Evolutionary conservation across 2,888 invertebrate genomes (phyloP), one percentile per base, ranked within the genome.

Genomic region (Seira ritae): DNA sequence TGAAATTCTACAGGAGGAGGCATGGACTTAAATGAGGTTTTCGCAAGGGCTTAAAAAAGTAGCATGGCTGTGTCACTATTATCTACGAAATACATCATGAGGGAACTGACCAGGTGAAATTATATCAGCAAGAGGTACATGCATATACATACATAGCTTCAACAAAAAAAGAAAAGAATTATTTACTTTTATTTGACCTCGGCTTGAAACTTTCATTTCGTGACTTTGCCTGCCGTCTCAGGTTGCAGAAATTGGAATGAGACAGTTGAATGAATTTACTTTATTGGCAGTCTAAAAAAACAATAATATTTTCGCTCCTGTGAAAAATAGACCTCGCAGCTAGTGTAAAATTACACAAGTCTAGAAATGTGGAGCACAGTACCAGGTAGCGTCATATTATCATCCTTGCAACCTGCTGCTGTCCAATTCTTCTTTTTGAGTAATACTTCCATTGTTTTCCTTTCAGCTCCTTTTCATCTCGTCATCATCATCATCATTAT

Each of bases 81-180:
- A 31, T 31, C 31, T 4, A 31, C 31, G 2, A 31, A 31, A 31
- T 31, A 31, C 2, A 31, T 31, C 72, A 80, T 73, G 80, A 69
- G 80, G 69, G 73, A 73, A 80, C 80, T 80, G 80, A 80, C 80
- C 80, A 80, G 80, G 80, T 80, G 80, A 80, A 80, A 73, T 73
- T 31, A 31, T 31, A 31, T 31, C 31, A 31, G 31, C 31, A 31
- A 31, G 31, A 31, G 42, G 42, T 73, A 73, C 66, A 73, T 42
- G 72, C 10, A 22, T 10, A 4, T 20, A 10, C 19, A 68, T 50
- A 22, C 79, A 73, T 1, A 79, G 72, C 55, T 50, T 0, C 65
- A 69, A 79, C 50, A 71, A 73, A 72, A 72, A 42, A 22, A 23
- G 20, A 72, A 55, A 79, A 78, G 37, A 71, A 23, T 19, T 66